Evolutionary conservation across 2,113 vertebrate species (phyloP).

Genomic region (Podiceps cristatus): DNA sequence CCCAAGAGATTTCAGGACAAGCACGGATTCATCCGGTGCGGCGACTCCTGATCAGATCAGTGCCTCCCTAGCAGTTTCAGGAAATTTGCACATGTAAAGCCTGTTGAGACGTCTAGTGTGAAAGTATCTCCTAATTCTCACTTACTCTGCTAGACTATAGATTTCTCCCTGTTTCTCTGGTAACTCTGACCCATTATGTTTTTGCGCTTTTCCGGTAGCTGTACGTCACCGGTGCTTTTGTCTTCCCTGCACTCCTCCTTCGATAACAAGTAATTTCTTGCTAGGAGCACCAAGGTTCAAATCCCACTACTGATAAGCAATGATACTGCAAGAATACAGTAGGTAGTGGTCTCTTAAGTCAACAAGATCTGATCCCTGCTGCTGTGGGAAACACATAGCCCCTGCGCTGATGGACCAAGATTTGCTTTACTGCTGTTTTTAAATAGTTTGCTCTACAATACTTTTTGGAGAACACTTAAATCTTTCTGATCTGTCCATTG

Average conservation of each 20-base stretch:
- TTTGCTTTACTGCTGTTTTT: background rate
- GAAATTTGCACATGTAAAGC: background rate
- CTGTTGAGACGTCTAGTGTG: background rate
- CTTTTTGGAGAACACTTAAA: background rate
- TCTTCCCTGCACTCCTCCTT: background rate
- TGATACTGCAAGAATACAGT: background rate
- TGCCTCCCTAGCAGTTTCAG: background rate
- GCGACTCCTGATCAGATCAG: background rate
- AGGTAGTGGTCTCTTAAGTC: background rate
- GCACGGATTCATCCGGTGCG: background rate
- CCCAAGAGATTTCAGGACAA: background rate
- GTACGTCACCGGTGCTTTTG: background rate
- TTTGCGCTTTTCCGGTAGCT: background rate
- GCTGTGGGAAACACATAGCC: background rate
- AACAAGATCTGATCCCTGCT: background rate
- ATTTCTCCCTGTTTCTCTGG: background rate
- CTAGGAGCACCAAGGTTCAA: background rate
- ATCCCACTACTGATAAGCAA: background rate
- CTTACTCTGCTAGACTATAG: background rate
- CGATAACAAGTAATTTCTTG: background rate
- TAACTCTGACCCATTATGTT: background rate
- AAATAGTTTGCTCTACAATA: background rate
- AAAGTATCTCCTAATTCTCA: background rate
- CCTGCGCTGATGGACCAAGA: background rate
- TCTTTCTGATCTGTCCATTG: background rate